Evolutionary conservation across 2,888 invertebrate genomes (phyloP).

Genomic region (Aspidapion aeneum): DNA sequence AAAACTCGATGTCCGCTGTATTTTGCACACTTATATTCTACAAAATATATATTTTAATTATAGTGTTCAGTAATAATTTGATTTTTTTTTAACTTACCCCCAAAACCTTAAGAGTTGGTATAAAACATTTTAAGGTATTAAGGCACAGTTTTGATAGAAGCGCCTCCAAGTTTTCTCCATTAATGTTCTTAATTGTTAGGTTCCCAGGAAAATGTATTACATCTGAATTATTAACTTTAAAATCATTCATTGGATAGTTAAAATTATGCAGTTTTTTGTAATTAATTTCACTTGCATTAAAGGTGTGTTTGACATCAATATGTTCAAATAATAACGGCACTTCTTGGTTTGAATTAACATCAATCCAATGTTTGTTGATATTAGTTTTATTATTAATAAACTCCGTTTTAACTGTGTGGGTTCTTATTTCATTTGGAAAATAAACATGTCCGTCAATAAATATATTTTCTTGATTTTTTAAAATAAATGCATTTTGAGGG

Average conservation of each 20-base stretch:
- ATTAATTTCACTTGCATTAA: background rate
- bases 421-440: conserved; percentile 30
- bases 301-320: background rate
- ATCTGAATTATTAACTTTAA: conserved; percentile 22
- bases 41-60: conserved; percentile 24
- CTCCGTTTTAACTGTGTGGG: conserved; percentile 26
- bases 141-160: conserved; percentile 49
- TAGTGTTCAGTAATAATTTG: conserved; percentile 3
- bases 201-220: conserved; percentile 37
- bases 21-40: conserved; percentile 47
- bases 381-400: conserved; percentile 30
- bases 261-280: background rate
- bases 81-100: conserved; percentile 47
- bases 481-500: conserved; percentile 31
- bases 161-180: conserved; percentile 48
- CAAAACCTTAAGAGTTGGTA: conserved; percentile 46
- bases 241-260: background rate
- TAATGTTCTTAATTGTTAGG: conserved; percentile 45
- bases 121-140: conserved; percentile 42
- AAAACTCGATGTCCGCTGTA: conserved; percentile 37
- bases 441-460: conserved; percentile 36
- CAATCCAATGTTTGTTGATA: conserved; percentile 31
- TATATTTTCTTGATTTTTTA: conserved; percentile 24
- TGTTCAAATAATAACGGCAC: background rate
- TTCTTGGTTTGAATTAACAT: conserved; percentile 8